Base-by-base conservation (phyloP, 2,797 vertebrate species). In the Lepidocolaptes lacrymiger region DNA sequence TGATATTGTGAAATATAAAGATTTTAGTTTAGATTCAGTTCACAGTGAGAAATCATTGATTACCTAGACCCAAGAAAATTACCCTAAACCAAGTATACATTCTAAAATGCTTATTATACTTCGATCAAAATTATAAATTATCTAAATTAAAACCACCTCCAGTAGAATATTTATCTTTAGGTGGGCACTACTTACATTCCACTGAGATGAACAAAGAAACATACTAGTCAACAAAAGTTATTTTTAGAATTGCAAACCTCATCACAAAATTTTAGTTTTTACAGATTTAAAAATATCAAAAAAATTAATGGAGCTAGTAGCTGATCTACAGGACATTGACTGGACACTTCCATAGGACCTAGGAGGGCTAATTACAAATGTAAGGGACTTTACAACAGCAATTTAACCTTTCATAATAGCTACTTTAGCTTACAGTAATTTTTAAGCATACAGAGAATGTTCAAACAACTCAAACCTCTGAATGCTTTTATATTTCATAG, bases 291-390 rank as follows among this genome's bases (percentile, higher is more conserved):
- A 84, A 93, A 85, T 71, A 4, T 28, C 12, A 23, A 69, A 85
- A 76, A 61, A 69, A 34, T 1, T 8, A 58, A 52, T 55, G 0
- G 20, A 73, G 12, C 61, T 30, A 43, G 12, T 34, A 61, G 22
- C 24, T 80, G 49, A 54, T 27, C 7, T 82, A 6, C n/a, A 61
- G 15, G 37, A 41, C 24, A 32, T 1, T 49, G 52, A 44, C 9
- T 82, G 30, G 19, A 18, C 19, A 41, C 0, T 0, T 63, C 19
- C 4, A 3, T 14, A 10, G 37, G 16, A 58, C 12, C 7, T 54
- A 32, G 28, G 11, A n/a, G 9, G 3, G 15, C 7, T 72, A 23
- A 74, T 66, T n/a, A 59, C n/a, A 62, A 66, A 37, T 12, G 2
- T 66, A 78, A 79, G 15, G 20, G 21, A 81, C 17, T 64, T 82